phyloP scores from a whole-genome alignment of 64 coral and sea anemone genomes.

The Catalaphyllia jardinei region DNA sequence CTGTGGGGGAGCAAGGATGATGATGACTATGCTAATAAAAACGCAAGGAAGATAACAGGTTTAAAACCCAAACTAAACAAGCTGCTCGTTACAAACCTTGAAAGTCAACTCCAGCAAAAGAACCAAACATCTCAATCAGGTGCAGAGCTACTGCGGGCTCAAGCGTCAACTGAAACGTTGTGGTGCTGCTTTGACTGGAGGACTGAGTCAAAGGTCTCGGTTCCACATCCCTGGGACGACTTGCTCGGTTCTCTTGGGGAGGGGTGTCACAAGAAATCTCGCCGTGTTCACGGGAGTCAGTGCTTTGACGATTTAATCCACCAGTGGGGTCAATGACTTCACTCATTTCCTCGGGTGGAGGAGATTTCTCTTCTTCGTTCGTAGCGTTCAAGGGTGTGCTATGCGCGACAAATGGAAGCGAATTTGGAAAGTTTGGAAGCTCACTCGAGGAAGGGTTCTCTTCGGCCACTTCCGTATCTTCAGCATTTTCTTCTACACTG shows the following conservation, averaged over 20 bases:
- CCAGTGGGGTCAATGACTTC: background rate
- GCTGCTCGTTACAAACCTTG: conserved; percentile 41
- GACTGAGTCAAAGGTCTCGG: background rate
- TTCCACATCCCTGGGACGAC: background rate
- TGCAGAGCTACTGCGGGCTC: conserved; percentile 90
- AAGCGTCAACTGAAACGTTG: conserved; percentile 61
- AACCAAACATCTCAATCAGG: conserved; percentile 82
- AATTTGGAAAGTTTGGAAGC: conserved; percentile 36
- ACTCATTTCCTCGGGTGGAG: background rate
- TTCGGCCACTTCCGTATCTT: background rate
- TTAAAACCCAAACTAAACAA: background rate
- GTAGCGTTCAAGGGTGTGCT: background rate
- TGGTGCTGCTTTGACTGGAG: background rate
- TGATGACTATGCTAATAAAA: background rate
- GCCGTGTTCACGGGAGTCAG: background rate
- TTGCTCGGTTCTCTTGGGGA: background rate
- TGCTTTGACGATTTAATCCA: background rate
- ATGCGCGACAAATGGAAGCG: background rate
- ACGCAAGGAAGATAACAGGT: background rate
- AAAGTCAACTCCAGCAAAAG: conserved; percentile 55
- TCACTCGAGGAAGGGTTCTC: background rate
- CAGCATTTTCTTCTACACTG: too few species aligned
- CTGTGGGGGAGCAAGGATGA: too few species aligned
- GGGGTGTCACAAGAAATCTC: background rate
- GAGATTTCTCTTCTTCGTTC: background rate